phyloP scores from a whole-genome alignment of 2,888 invertebrate species.

The Exocentrus adspersus region DNA sequence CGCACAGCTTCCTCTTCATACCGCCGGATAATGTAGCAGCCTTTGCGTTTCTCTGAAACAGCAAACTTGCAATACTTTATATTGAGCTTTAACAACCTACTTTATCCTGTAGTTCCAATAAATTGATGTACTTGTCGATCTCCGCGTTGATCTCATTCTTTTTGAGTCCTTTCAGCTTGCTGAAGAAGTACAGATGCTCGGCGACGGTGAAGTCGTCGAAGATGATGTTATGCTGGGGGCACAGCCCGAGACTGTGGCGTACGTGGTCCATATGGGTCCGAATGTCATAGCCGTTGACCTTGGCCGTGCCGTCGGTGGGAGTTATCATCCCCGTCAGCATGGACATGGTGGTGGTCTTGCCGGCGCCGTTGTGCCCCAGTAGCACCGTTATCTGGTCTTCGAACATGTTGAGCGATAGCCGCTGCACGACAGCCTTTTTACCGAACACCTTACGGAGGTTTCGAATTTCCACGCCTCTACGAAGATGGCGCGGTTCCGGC shows the following conservation, averaged over 20 bases:
- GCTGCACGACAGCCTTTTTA: constrained; percentile 70
- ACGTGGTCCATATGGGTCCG: constrained; percentile 71
- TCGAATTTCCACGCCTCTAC: constrained; percentile 66
- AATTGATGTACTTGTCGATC: constrained; percentile 71
- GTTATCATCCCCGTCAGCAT: constrained; percentile 86
- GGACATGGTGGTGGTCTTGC: constrained; percentile 93
- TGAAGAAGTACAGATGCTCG: constrained; percentile 86
- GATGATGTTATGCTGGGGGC: constrained; percentile 88
- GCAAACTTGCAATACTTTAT: background rate
- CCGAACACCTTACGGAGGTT: constrained; percentile 72
- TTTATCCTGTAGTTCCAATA: constrained; percentile 76
- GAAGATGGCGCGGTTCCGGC: constrained; percentile 64
- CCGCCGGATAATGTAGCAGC: constrained; percentile 77
- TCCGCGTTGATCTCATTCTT: constrained; percentile 69
- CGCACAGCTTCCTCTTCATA: constrained; percentile 80
- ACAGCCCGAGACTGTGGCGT: constrained; percentile 78
- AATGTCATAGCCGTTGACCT: constrained; percentile 78
- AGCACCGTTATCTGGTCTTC: constrained; percentile 89
- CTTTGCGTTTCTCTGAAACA: constrained; percentile 64
- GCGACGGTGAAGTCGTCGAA: constrained; percentile 84
- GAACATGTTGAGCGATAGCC: constrained; percentile 83
- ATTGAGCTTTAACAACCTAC: constrained; percentile 53
- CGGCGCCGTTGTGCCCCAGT: constrained; percentile 85
- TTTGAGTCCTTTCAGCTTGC: constrained; percentile 74
- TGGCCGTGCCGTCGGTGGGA: constrained; percentile 75